phyloP scores from a whole-genome alignment of 92 coral and sea anemone species.

The Epizoanthus fatuus region DNA sequence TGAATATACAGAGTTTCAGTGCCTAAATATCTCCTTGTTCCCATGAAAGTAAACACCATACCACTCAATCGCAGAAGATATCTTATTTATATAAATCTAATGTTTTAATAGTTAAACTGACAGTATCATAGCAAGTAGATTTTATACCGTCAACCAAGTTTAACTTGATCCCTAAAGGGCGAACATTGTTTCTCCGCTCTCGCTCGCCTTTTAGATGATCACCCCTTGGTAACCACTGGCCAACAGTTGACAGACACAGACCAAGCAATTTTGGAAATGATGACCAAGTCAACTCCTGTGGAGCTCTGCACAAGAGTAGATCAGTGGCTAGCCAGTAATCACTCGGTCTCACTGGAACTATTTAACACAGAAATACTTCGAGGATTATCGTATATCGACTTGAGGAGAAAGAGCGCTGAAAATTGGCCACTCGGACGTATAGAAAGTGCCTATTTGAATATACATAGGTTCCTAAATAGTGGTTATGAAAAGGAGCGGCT shows the following conservation, averaged over 20 bases:
- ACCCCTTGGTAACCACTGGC: background rate
- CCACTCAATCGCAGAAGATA: slow-evolving; percentile 2
- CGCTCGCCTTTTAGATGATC: slow-evolving; percentile 35
- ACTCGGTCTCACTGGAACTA: slow-evolving; percentile 7
- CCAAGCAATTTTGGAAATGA: slow-evolving; percentile 13
- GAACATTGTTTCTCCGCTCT: slow-evolving; percentile 45
- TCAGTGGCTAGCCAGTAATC: slow-evolving; percentile 11
- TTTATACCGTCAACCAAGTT: background rate
- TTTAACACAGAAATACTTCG: slow-evolving; percentile 24
- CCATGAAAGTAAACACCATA: too few relatives aligned
- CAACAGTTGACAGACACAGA: slow-evolving; percentile 1
- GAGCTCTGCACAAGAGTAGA: slow-evolving; percentile 18
- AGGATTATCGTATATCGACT: slow-evolving; percentile 15
- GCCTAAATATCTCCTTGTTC: background rate
- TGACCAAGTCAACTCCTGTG: slow-evolving; percentile 21
- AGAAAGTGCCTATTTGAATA: slow-evolving; percentile 7
- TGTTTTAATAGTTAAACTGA: background rate
- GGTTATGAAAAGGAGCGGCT: background rate
- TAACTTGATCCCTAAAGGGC: slow-evolving; percentile 40
- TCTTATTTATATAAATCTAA: background rate
- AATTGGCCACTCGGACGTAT: slow-evolving; percentile 28
- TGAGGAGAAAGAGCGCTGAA: slow-evolving; percentile 11
- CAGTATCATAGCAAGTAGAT: background rate
- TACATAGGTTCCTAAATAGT: slow-evolving; percentile 12
- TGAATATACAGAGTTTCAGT: background rate